A percentile compares a stretch with the other conserved stretches of the same genome.
Evolutionary conservation across 2,113 vertebrate genomes (phyloP).

Genomic region (Pithys albifrons): DNA sequence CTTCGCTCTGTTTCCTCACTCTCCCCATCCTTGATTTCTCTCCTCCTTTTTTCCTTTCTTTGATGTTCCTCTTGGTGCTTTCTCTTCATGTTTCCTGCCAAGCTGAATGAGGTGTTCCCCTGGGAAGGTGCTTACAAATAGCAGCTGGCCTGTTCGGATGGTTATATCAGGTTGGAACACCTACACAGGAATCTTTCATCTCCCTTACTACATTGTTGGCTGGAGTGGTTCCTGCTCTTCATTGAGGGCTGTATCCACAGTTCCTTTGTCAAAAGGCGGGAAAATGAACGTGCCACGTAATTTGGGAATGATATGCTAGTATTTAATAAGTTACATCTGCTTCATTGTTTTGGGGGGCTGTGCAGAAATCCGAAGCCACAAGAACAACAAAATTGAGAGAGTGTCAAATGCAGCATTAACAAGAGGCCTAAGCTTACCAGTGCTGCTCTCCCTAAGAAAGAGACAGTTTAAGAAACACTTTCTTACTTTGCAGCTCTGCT

Average conservation of each 20-base stretch:
- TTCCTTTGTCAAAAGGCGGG: background rate
- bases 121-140: background rate
- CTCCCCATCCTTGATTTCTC: background rate
- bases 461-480: background rate
- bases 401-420: background rate
- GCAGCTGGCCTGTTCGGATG: background rate
- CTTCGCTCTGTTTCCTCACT: background rate
- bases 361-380: background rate
- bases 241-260: background rate
- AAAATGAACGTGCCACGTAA: background rate
- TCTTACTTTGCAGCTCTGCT: background rate
- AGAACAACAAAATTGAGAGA: background rate
- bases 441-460: background rate
- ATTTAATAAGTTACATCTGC: background rate
- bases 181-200: background rate
- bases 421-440: background rate
- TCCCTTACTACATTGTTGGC: background rate
- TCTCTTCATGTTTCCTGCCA: background rate
- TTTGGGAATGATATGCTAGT: background rate
- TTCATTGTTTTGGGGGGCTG: background rate
- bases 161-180: background rate
- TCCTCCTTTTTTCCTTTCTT: background rate
- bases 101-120: background rate
- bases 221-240: background rate
- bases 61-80: constrained; percentile 2